Base-by-base conservation (phyloP, 2,888 invertebrate genomes). In the Philonicus albiceps region DNA sequence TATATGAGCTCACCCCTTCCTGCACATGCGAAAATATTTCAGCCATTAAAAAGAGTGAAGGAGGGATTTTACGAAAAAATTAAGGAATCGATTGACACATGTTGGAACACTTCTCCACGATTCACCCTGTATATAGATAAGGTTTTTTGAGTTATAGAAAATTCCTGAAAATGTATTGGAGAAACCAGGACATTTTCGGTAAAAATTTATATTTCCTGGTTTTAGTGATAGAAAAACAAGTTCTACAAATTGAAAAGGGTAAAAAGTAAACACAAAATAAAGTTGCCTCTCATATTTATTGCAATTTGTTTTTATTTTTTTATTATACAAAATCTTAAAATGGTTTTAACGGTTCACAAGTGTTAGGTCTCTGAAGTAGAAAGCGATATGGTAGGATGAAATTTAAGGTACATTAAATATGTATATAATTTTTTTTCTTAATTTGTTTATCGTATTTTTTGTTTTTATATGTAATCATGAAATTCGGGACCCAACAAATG, bases 351-450 rank as follows among this genome's bases (percentile, higher is more conserved):
- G 34, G 55, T 81, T 64, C 22, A 31, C 34, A 64, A 22, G 8
- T 55, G 55, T 74, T 74, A 81, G 31, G 64, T 81, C 80, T 76
- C 76, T 49, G 80, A 80, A 43, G 43, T 76, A 27, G 49, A 34
- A 81, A 81, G 81, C 81, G 81, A 81, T 81, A 81, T 81, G 81
- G 34, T 81, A 34, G 31, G 55, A 55, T 55, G 81, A 34, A 55
- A 55, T 64, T 55, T 64, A 34, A 81, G 81, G 81, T 81, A 81
- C 81, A 31, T 31, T 34, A 74, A 74, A 74, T 37, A 74, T 34
- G 40, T 37, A 37, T 43, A 13, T n/a, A n/a, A n/a, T n/a, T n/a
- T n/a, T n/a, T n/a, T 43, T 43, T 43, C 11, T 43, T 37, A 37
- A 11, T 37, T 11, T 43, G n/a, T 64, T 27, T 64, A 19, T 19